phyloP scores from a whole-genome alignment of 2,888 invertebrate species.

The Eucera pruinosa region DNA sequence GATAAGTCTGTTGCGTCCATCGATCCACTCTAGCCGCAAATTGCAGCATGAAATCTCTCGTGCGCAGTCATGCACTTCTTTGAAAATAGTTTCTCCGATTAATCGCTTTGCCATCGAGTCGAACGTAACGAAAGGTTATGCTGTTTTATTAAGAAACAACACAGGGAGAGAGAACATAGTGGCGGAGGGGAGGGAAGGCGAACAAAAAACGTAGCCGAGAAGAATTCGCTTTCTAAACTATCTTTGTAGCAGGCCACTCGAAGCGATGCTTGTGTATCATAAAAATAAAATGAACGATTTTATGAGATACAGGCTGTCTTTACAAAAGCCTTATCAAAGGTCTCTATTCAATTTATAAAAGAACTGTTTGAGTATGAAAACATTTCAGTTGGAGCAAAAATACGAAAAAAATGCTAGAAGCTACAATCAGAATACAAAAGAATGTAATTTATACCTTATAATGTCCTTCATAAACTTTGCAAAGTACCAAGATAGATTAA shows the following conservation, averaged over 20 bases:
- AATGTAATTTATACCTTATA: too few species aligned
- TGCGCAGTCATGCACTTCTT: slow-evolving; percentile 53
- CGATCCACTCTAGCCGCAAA: slow-evolving; percentile 35
- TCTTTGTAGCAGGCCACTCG: slow-evolving; percentile 26
- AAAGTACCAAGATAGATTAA: too few species aligned
- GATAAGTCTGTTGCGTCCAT: slow-evolving; percentile 24
- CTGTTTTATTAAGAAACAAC: slow-evolving; percentile 38
- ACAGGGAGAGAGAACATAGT: not conserved
- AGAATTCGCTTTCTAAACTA: slow-evolving; percentile 51
- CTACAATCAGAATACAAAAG: too few species aligned
- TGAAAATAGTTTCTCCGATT: slow-evolving; percentile 54
- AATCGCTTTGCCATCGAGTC: slow-evolving; percentile 44
- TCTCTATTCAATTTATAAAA: not conserved
- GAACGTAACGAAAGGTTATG: slow-evolving; percentile 42
- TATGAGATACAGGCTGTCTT: not conserved
- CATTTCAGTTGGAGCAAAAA: too few species aligned
- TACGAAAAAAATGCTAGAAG: too few species aligned
- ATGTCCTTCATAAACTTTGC: too few species aligned
- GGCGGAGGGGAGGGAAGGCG: not conserved
- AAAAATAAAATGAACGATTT: slow-evolving; percentile 5
- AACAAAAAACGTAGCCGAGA: slow-evolving; percentile 34
- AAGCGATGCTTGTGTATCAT: slow-evolving; percentile 9
- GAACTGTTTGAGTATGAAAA: too few species aligned
- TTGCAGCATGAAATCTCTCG: slow-evolving; percentile 48
- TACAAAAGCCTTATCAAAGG: not conserved